phyloP scores from a whole-genome alignment of 2,113 vertebrate species.

The Polypterus bichir region DNA sequence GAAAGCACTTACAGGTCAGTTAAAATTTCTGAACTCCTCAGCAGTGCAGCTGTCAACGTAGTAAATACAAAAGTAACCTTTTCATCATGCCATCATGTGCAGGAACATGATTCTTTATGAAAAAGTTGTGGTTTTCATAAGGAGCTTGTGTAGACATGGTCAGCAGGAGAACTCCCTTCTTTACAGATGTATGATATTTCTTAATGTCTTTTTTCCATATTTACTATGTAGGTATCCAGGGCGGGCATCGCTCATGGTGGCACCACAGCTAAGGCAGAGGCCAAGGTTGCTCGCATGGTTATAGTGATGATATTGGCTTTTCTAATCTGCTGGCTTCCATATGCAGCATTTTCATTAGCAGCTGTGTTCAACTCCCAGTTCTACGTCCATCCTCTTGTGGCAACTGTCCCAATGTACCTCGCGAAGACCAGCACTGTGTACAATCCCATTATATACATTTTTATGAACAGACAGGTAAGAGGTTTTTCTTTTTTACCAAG shows the following conservation, averaged over 20 bases:
- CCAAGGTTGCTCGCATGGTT: constrained; percentile 35
- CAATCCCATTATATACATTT: constrained; percentile 47
- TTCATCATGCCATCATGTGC: too few species aligned
- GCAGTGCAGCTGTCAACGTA: too few species aligned
- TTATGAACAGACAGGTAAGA: constrained; percentile 47
- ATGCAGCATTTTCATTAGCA: constrained; percentile 33
- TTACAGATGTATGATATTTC: constrained; percentile 18
- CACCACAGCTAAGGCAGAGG: constrained; percentile 36
- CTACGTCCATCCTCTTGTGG: constrained; percentile 30
- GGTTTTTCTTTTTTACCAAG: too few species aligned
- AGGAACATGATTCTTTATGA: too few species aligned
- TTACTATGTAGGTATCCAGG: constrained; percentile 42
- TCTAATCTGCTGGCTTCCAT: constrained; percentile 45
- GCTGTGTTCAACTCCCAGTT: constrained; percentile 31
- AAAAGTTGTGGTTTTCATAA: too few species aligned
- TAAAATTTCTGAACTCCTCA: too few species aligned
- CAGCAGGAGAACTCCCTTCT: constrained; percentile 3
- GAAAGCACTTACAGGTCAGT: too few species aligned
- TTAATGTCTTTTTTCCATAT: too few species aligned
- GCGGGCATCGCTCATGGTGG: constrained; percentile 32
- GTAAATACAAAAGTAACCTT: too few species aligned
- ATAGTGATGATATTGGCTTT: constrained; percentile 40
- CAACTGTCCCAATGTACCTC: constrained; percentile 38
- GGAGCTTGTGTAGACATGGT: too few species aligned
- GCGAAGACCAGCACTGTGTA: constrained; percentile 48